A percentile compares a stretch with the other conserved stretches of the same genome.
Evolutionary conservation across 92 coral and sea anemone species (phyloP).

Genomic region (Ricordea florida): DNA sequence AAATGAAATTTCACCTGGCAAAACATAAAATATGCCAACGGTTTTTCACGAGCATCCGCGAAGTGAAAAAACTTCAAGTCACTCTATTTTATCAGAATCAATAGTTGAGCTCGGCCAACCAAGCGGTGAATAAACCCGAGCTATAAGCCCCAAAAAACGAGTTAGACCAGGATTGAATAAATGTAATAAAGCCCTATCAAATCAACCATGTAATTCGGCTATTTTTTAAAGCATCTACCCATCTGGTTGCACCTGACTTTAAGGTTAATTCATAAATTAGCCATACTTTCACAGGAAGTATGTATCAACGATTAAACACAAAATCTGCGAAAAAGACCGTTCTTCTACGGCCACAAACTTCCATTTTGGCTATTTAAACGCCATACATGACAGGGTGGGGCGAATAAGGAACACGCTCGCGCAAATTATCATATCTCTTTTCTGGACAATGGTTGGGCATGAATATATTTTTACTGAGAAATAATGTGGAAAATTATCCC

Average conservation of each 20-base stretch:
- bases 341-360: no score
- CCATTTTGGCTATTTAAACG: no score
- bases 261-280: neutral
- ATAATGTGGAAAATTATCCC: neutral
- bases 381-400: constrained; percentile 24
- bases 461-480: neutral
- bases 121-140: neutral
- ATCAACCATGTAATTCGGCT: constrained; percentile 19
- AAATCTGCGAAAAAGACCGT: neutral
- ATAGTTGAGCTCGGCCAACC: constrained; percentile 2
- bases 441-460: constrained; percentile 25
- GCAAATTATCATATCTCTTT: constrained; percentile 26
- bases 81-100: no score
- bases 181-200: neutral
- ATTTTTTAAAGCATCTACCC: neutral
- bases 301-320: neutral
- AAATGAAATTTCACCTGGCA: constrained; percentile 44
- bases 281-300: neutral
- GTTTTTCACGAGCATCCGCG: no score
- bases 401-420: constrained; percentile 2
- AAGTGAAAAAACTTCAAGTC: no score
- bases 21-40: constrained; percentile 27
- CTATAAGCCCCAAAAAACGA: neutral
- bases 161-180: neutral
- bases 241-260: neutral